Evolutionary conservation across 2,797 vertebrate genomes (phyloP), one percentile per base, ranked within the genome.

Genomic region (Poliocrania exsul): DNA sequence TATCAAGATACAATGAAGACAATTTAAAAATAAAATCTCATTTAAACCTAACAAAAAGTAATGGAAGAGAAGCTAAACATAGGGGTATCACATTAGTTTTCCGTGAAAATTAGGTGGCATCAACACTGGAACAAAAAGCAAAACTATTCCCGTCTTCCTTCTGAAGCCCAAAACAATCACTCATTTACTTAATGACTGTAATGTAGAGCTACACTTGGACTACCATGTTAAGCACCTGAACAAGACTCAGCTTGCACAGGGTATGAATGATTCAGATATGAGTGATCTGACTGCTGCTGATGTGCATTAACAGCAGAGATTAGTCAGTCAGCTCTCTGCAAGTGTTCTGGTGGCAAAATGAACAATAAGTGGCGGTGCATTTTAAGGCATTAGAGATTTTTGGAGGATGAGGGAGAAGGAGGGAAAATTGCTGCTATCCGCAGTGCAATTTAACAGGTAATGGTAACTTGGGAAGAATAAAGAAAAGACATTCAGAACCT

Each of bases 271-370:
- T 91, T 95, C 90, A 91, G 79, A 28, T 54, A 5, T 8, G 58
- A 92, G 84, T 35, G 81, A 67, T 90, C 81, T 74, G 64, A 60
- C 50, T 90, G 1, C 51, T 3, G 2, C 38, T 28, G 71, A 25
- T 82, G 88, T 65, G 75, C 72, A 95, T 96, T 86, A 96, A 16
- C 88, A 95, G 79, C 84, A 71, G 38, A 86, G 86, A 95, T 95
- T 92, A 93, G 88, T 95, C 93, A 95, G 88, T 69, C 88, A 81
- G 78, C 50, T 53, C 64, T 29, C 3, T 26, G 25, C 0, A 2
- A 88, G 80, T 10, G 37, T 40, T 92, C 18, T 6, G 56, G 84
- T 38, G 81, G 86, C 81, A 92, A 79, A 92, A 85, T 61, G 78
- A 93, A 88, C 35, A 29, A 7, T 90, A 95, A 87, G 50, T 89